phyloP scores from a whole-genome alignment of 2,888 invertebrate genomes.

The Noctua janthina region DNA sequence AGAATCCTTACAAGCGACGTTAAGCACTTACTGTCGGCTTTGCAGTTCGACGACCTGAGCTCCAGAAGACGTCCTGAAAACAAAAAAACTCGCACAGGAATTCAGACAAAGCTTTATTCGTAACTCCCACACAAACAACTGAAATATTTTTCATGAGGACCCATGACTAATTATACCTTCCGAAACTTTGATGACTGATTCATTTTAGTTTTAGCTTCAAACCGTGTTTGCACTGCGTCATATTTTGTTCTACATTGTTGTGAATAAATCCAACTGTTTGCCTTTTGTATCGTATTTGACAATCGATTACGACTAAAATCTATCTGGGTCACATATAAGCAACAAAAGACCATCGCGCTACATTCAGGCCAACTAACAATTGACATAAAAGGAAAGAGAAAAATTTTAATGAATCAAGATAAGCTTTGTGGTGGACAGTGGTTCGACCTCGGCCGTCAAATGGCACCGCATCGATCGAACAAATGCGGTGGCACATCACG shows the following conservation, averaged over 20 bases:
- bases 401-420: conserved; percentile 87
- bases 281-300: conserved; percentile 75
- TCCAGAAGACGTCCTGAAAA: conserved; percentile 82
- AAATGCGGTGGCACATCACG: conserved; percentile 80
- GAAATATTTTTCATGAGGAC: conserved; percentile 56
- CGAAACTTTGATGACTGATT: conserved; percentile 66
- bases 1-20: conserved; percentile 90
- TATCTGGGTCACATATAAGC: conserved; percentile 85
- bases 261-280: conserved; percentile 73
- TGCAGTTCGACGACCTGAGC: conserved; percentile 87
- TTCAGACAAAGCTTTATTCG: conserved; percentile 80
- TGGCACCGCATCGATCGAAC: conserved; percentile 85
- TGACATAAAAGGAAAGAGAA: conserved; percentile 78
- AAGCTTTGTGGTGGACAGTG: conserved; percentile 87
- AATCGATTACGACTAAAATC: conserved; percentile 83
- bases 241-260: conserved; percentile 73
- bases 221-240: conserved; percentile 65
- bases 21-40: conserved; percentile 88
- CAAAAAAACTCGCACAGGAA: conserved; percentile 74
- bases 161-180: conserved; percentile 72
- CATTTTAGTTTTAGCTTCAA: conserved; percentile 66
- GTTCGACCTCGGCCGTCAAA: conserved; percentile 90
- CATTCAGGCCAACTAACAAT: conserved; percentile 83
- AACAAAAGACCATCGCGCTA: conserved; percentile 81
- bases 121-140: conserved; percentile 64